These are phyloP conservation scores for Salmo trutta DNA, from an alignment of 2,797 vertebrate species.

Conservation along the genomic window DNA sequence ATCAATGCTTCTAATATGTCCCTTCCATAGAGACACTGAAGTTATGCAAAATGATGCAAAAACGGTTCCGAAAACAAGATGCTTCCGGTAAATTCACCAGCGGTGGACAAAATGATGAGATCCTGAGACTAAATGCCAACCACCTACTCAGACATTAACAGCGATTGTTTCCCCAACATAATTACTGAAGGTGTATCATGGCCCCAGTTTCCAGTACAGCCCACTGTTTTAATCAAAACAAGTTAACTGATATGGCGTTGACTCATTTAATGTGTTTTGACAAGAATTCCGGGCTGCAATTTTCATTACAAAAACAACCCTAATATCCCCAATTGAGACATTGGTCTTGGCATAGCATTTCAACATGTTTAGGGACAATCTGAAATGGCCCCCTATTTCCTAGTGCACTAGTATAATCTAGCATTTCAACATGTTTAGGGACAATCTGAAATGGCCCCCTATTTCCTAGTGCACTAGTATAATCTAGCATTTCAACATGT, in stretches of 20 bases:
- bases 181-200: slow-evolving; percentile 9
- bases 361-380: not conserved
- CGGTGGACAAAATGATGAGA: slow-evolving; percentile 16
- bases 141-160: slow-evolving; percentile 3
- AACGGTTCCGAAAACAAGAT: slow-evolving; percentile 19
- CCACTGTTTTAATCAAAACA: not conserved
- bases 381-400: too few species aligned
- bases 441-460: too few species aligned
- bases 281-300: not conserved
- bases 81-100: slow-evolving; percentile 13
- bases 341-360: not conserved
- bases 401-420: too few species aligned
- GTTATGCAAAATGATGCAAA: slow-evolving; percentile 30
- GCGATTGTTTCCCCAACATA: slow-evolving; percentile 1
- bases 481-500: too few species aligned
- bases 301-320: not conserved
- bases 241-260: not conserved
- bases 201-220: not conserved
- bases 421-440: too few species aligned
- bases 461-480: too few species aligned
- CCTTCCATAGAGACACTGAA: slow-evolving; percentile 34
- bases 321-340: not conserved
- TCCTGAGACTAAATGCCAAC: slow-evolving; percentile 8
- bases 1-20: slow-evolving; percentile 16
- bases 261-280: not conserved